A percentile compares a stretch with the other conserved stretches of the same genome.
Conservation (phyloP, 2,888 invertebrate genomes). For the Cantharis rustica region DNA sequence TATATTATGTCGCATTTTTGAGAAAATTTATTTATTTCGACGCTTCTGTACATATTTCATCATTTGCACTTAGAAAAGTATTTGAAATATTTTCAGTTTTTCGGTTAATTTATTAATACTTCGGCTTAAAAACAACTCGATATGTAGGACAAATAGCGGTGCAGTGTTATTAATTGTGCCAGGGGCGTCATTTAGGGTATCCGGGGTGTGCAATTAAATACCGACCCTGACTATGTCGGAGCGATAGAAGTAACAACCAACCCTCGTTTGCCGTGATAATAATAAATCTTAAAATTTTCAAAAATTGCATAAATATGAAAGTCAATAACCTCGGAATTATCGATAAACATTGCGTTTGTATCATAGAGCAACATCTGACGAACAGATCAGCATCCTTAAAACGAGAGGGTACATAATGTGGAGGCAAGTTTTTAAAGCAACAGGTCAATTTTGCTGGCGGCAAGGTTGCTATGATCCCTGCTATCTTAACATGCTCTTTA, state of each 20-base stretch:
- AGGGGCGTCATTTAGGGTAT: too few species aligned
- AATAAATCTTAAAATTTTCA: too few species aligned
- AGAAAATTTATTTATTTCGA: not conserved
- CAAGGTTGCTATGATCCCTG: constrained; percentile 26
- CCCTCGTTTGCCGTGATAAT: too few species aligned
- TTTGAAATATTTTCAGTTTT: not conserved
- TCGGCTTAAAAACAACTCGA: not conserved
- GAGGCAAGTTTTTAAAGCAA: constrained; percentile 19
- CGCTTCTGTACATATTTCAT: not conserved
- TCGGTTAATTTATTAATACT: not conserved
- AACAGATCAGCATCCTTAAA: not conserved
- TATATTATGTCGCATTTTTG: not conserved
- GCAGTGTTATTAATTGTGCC: too few species aligned
- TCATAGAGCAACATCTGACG: constrained; percentile 9
- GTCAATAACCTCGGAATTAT: not conserved
- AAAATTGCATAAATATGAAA: not conserved
- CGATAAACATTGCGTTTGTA: not conserved
- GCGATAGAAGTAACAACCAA: too few species aligned
- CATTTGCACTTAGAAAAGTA: not conserved
- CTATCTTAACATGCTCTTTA: constrained; percentile 23
- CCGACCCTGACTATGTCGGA: too few species aligned
- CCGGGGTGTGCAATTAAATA: too few species aligned
- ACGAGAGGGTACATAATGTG: constrained; percentile 9
- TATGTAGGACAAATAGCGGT: not conserved
- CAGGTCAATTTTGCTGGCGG: constrained; percentile 30